These are phyloP conservation scores for Rhogogaster chlorosoma DNA, from an alignment of 2,888 invertebrate genomes.

Conservation along the genomic window DNA sequence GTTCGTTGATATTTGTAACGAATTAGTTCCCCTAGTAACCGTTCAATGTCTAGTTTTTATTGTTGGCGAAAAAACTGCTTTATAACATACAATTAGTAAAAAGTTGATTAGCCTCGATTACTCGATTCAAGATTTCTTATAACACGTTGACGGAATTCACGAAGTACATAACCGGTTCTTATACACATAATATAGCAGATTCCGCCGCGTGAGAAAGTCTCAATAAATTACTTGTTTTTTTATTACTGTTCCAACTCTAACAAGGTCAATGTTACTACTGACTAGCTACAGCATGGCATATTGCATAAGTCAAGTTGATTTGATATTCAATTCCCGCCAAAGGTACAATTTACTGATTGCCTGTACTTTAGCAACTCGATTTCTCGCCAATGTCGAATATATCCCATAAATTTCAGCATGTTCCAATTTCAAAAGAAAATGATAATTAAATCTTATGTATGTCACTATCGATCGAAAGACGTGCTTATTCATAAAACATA, in stretches of 20 bases:
- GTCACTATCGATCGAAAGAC: background rate
- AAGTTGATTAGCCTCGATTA: background rate
- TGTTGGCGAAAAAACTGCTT: background rate
- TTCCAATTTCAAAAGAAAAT: background rate
- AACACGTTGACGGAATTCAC: background rate
- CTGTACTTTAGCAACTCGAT: background rate
- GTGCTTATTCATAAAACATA: background rate
- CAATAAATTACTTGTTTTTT: background rate
- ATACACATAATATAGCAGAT: background rate
- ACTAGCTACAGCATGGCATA: background rate
- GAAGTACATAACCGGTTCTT: background rate
- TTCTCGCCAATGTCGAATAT: background rate
- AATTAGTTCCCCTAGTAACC: background rate
- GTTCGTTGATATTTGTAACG: too few species aligned
- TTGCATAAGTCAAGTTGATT: background rate
- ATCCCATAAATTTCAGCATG: background rate
- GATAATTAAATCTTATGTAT: background rate
- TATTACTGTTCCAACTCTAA: background rate
- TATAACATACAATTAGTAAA: background rate
- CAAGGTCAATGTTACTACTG: conserved; percentile 25
- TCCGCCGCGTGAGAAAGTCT: conserved; percentile 10
- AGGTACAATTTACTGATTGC: background rate
- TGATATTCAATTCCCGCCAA: background rate
- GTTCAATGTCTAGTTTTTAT: background rate
- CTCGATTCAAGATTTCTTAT: background rate